These are phyloP conservation scores for Phaethornis superciliosus DNA, from an alignment of 2,113 vertebrate genomes.

Conservation along the genomic window DNA sequence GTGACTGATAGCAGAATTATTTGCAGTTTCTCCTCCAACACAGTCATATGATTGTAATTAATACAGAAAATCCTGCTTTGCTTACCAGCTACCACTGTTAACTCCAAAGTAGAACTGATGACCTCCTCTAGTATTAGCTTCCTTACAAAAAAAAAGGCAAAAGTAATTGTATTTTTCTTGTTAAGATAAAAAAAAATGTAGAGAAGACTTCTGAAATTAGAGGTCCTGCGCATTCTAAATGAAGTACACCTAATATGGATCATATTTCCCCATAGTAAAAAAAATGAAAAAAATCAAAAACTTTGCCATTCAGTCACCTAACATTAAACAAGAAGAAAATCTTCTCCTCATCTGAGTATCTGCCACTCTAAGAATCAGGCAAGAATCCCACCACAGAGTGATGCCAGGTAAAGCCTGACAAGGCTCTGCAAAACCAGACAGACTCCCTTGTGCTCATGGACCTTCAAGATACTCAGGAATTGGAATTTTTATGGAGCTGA, in stretches of 20 bases:
- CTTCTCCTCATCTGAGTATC: neutral
- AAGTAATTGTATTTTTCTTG: neutral
- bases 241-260: neutral
- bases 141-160: neutral
- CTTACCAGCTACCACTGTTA: slow-evolving; percentile 44
- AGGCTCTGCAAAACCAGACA: neutral
- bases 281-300: neutral
- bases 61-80: slow-evolving; percentile 63
- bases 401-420: neutral
- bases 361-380: neutral
- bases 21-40: slow-evolving; percentile 58
- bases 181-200: neutral
- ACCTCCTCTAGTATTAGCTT: neutral
- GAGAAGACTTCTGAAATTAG: neutral
- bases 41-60: slow-evolving; percentile 39
- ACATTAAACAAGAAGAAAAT: neutral
- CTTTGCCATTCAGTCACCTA: neutral
- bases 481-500: neutral
- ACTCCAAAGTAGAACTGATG: neutral
- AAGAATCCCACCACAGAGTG: neutral
- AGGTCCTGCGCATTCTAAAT: neutral
- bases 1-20: slow-evolving; percentile 70
- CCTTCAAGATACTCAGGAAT: neutral
- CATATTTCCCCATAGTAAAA: neutral
- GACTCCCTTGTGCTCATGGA: neutral